These are phyloP conservation scores for Pangasius sanitwongsei DNA, from an alignment of 2,797 vertebrate species.

Conservation along the genomic window DNA sequence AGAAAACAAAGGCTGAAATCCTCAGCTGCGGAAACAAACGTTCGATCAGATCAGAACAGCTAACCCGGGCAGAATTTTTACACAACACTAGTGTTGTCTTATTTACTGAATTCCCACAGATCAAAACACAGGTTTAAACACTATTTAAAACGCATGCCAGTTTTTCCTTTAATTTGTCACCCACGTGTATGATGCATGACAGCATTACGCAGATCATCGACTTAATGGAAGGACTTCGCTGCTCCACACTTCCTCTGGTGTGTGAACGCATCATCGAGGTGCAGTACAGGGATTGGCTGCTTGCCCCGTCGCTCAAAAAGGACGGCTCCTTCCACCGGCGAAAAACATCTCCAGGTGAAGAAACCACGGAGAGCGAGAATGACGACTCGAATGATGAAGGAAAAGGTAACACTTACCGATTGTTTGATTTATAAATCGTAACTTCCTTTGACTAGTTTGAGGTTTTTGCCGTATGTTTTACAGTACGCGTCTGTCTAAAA, in stretches of 20 bases:
- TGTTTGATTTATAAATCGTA: neutral
- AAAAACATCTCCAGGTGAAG: constrained; percentile 61
- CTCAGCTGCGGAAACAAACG: neutral
- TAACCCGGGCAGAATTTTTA: neutral
- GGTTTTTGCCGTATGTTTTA: neutral
- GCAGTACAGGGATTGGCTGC: constrained; percentile 82
- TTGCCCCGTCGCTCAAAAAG: constrained; percentile 80
- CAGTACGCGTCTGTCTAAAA: neutral
- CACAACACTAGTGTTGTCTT: neutral
- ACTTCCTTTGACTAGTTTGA: neutral
- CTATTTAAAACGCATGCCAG: neutral
- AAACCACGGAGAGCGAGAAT: constrained; percentile 43
- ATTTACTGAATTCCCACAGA: neutral
- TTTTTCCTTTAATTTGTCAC: neutral
- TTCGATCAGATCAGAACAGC: neutral
- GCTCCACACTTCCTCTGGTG: constrained; percentile 72
- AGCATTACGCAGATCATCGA: constrained; percentile 91
- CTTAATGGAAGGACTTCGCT: constrained; percentile 83
- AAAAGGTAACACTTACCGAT: constrained; percentile 55
- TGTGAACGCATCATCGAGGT: constrained; percentile 87
- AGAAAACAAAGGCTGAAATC: neutral
- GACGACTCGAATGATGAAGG: constrained; percentile 57
- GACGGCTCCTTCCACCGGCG: constrained; percentile 69
- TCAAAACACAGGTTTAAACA: neutral
- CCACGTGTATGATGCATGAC: constrained; percentile 1